These are phyloP conservation scores for Otocyon megalotis DNA, from an alignment of 2,113 vertebrate genomes.

Conservation along the genomic window DNA sequence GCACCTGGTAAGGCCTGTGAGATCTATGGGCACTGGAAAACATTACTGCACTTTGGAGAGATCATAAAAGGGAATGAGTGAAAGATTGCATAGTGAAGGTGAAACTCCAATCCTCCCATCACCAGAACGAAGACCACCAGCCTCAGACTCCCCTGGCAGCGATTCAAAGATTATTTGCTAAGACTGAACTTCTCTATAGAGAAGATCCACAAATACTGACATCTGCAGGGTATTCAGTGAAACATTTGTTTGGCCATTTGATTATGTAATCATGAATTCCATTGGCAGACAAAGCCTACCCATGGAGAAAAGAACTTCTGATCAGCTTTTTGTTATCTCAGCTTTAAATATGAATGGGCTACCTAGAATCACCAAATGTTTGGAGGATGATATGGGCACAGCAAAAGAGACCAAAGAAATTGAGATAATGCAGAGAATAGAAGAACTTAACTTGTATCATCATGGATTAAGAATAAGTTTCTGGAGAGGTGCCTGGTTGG, in stretches of 20 bases:
- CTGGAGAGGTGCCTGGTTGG: too few species aligned
- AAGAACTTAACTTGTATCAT: neutral
- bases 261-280: conserved; percentile 4
- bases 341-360: conserved; percentile 5
- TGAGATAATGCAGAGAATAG: neutral
- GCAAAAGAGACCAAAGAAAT: neutral
- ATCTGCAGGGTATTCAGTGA: neutral
- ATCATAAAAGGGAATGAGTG: neutral
- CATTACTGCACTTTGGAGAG: neutral
- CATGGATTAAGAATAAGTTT: neutral
- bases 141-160: neutral
- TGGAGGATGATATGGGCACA: neutral
- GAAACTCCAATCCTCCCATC: neutral
- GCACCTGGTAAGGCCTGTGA: neutral
- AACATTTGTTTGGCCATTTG: neutral
- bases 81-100: neutral
- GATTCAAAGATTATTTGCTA: neutral
- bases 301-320: neutral
- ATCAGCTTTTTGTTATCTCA: conserved; percentile 15
- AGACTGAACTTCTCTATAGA: conserved; percentile 4
- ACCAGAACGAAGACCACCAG: neutral
- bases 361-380: neutral
- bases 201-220: neutral
- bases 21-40: neutral
- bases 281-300: neutral